Base-by-base conservation (phyloP, 2,113 vertebrate genomes). In the Phycodurus eques region DNA sequence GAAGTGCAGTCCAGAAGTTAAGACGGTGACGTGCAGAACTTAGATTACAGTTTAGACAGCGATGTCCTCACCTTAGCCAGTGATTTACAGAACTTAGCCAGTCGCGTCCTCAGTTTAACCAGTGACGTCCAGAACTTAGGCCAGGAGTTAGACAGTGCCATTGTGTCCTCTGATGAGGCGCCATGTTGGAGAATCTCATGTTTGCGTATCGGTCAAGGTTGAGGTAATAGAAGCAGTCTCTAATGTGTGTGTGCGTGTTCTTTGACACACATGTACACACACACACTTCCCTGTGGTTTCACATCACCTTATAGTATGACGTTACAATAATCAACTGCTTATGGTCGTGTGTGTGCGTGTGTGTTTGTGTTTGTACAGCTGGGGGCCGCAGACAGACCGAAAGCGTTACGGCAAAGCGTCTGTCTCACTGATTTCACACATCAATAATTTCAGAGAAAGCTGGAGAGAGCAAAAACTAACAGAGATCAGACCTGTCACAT, bases 401-500 rank as follows among this genome's bases (percentile, higher is more conserved):
- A 71, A 70, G 80, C 74, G 77, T 86, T 85, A 76, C 80, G 83
- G 75, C 79, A 82, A 77, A 71, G 73, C 70, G 67, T 80, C 82
- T 82, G 88, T 89, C 88, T 82, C 69, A 70, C 68, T 80, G 78
- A 88, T 88, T 89, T 88, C 80, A 85, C 83, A 81, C 78, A 35
- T 73, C 64, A 78, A 17, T 31, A 42, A 22, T 68, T 84, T 63
- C 53, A 77, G 76, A 88, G 76, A 89, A 88, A 88, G 68, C 70
- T 44, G 67, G 67, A 83, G 46, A 39, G 69, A 85, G 33, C 68
- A 67, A 61, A 78, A 83, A 79, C 85, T 84, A 86, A 81, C 75
- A 81, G 88, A 89, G 88, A 89, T 88, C 84, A 85, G 73, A 76
- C 73, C 81, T 89, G 88, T 89, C 88, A 89, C 88, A 89, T 88